These are phyloP conservation scores for Sycophila texana DNA, from an alignment of 2,888 invertebrate species.

Conservation along the genomic window DNA sequence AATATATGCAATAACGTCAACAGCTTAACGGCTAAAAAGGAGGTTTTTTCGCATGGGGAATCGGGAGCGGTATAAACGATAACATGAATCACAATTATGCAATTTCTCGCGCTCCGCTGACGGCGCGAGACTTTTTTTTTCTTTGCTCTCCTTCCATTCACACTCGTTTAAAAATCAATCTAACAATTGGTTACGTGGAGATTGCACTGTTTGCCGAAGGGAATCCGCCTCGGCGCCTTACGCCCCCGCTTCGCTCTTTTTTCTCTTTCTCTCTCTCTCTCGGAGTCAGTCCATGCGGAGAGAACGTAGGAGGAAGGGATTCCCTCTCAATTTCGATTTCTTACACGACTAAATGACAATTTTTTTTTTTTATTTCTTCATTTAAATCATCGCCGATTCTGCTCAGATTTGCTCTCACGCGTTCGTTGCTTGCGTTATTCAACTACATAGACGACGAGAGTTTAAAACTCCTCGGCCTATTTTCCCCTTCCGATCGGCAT, in stretches of 20 bases:
- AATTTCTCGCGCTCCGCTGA: constrained; percentile 66
- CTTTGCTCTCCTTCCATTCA: constrained; percentile 51
- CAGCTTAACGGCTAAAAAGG: constrained; percentile 72
- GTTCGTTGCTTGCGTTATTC: constrained; percentile 64
- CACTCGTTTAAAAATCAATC: constrained; percentile 71
- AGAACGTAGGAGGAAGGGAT: constrained; percentile 58
- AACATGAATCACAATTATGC: constrained; percentile 75
- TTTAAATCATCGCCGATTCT: constrained; percentile 19
- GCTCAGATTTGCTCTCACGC: constrained; percentile 48
- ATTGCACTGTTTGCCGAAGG: constrained; percentile 72
- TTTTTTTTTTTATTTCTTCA: constrained; percentile 3
- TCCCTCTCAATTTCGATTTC: constrained; percentile 64
- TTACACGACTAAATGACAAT: constrained; percentile 51
- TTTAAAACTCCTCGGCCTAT: constrained; percentile 10
- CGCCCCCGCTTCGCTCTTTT: constrained; percentile 41
- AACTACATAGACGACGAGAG: neutral
- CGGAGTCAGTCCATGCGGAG: constrained; percentile 20
- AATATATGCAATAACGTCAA: constrained; percentile 73
- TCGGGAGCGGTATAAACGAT: constrained; percentile 70
- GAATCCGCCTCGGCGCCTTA: constrained; percentile 56
- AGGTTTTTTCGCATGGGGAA: constrained; percentile 56
- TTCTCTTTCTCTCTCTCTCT: constrained; percentile 21
- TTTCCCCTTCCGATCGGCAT: neutral
- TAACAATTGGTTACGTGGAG: constrained; percentile 73
- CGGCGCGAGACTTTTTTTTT: constrained; percentile 47